Base-by-base conservation (phyloP, 2,113 vertebrate genomes). In the Brachypodius melanocephalos region DNA sequence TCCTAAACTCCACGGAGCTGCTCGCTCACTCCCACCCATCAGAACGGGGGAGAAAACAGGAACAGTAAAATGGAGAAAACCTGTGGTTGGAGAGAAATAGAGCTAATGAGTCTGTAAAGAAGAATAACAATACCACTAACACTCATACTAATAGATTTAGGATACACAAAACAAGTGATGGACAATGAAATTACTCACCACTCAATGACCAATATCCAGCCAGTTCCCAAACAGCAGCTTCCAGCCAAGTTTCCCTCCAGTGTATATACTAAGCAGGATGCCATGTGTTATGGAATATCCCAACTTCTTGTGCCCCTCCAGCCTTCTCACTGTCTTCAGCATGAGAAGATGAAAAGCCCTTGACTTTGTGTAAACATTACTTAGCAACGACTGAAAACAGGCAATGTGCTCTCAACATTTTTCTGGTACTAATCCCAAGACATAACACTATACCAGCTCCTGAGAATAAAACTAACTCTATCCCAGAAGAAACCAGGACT, bases 1-100 rank as follows among this genome's bases (percentile, higher is more conserved):
- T 52, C 29, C n/a, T 90, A 59, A 85, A 17, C 25, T 15, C 26
- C 42, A 42, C 22, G 12, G 31, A 79, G 21, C 15, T 42, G 12
- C 18, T 73, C 2, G 0, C 17, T 73, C 1, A 0, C 40, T 66
- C 20, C 20, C 54, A 26, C 29, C 9, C 31, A 34, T 38, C 40
- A 68, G n/a, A n/a, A 42, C 18, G 12, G 14, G 11, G 9, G 25
- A 73, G 59, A 59, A n/a, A 52, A 54, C 1, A n/a, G 9, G 26
- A 67, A 29, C 5, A 40, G 18, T 36, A 20, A 61, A 80, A n/a
- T 20, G 28, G 18, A 48, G 31, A 85, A 85, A 66, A 61, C 4
- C 32, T 36, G 36, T 67, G 31, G 11, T 34, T 66, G 67, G 31
- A 55, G 13, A 21, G 32, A 15, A n/a, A 71, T 32, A 32, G 8